phyloP scores from a whole-genome alignment of 2,113 vertebrate genomes.

The Amblyornis subalaris region DNA sequence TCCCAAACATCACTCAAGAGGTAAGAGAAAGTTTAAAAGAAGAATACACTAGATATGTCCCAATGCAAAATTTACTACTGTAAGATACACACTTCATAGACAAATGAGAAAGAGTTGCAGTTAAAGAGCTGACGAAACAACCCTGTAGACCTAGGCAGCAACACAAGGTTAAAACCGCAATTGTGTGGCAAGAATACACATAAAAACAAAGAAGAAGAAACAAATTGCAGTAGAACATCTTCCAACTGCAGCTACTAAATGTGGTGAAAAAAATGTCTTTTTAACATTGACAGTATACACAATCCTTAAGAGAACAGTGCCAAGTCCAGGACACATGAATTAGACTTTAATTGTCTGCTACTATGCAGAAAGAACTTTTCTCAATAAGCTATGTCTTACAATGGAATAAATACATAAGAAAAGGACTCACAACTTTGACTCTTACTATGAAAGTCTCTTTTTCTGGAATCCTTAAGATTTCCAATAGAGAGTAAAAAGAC shows the following conservation, averaged over 20 bases:
- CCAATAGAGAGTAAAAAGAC: background rate
- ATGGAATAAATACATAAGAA: background rate
- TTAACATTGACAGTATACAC: background rate
- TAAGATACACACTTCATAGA: background rate
- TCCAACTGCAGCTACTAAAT: background rate
- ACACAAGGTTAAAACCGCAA: background rate
- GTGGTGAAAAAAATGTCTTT: background rate
- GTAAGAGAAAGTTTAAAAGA: background rate
- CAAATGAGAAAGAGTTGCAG: background rate
- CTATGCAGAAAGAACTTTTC: background rate
- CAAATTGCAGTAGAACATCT: background rate
- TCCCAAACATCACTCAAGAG: background rate
- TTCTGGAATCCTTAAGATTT: background rate
- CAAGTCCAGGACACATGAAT: background rate
- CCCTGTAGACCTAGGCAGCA: background rate
- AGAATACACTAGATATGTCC: background rate
- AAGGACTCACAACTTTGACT: background rate
- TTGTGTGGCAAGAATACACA: background rate
- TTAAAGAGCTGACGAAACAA: background rate
- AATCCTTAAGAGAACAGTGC: background rate
- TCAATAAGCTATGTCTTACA: background rate
- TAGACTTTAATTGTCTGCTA: background rate
- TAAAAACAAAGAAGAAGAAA: background rate
- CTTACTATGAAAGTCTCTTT: background rate
- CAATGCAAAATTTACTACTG: background rate